Base-by-base conservation (phyloP, 2,888 invertebrate species). In the Agrochola lota region DNA sequence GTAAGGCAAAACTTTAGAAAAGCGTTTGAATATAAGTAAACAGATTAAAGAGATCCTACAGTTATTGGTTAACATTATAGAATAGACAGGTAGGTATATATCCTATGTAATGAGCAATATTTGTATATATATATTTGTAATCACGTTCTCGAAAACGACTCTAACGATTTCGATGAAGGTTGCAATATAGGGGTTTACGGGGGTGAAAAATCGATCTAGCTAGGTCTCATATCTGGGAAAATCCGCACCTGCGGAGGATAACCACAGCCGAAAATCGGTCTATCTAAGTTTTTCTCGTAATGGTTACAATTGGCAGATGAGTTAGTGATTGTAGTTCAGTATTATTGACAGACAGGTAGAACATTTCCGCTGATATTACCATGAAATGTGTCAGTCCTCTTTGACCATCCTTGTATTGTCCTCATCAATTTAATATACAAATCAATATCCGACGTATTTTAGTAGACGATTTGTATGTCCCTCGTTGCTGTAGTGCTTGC, bases 391-490 rank as follows among this genome's bases (percentile, higher is more conserved):
- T 57, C 46, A 43, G 52, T 55, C n/a, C 62, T 40, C 46, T 63
- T 78, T 57, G 55, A n/a, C 55, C 8, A 49, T 57, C 15, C 26
- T 78, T 55, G 17, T 62, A 63, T 12, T 55, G 20, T 23, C 9
- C 7, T 7, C 17, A 46, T 43, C 7, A 40, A n/a, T 68, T 70
- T 77, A 55, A 62, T 46, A 78, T 57, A 40, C 26, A 49, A 63
- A 57, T 78, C 12, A 46, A 69, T 69, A 35, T 26, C 6, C 60
- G 3, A 69, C 15, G 55, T 63, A 35, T 63, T 69, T 40, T 43
- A 20, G 6, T 55, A 4, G 5, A 55, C 40, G 9, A 52, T 78
- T 72, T 66, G 15, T 64, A n/a, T 40, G 57, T 11, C 2, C 0
- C 57, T 12, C n/a, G 57, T 57, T n/a, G n/a, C 4, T 12, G 1